Conservation (phyloP, 2,797 vertebrate genomes). For the Fratercula arctica region DNA sequence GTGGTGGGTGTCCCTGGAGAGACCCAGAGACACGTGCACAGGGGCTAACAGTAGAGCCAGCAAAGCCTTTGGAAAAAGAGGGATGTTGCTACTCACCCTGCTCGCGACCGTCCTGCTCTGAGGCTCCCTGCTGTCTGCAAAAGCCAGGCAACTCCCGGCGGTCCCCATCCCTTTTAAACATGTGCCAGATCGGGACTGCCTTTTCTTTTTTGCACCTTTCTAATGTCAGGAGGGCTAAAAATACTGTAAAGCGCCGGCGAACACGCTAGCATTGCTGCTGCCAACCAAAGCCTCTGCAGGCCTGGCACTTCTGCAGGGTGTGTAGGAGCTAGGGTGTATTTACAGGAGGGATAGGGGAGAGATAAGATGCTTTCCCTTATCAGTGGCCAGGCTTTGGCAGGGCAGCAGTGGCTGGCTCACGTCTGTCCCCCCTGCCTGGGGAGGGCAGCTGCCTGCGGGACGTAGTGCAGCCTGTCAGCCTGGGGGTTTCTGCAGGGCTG, state of each 20-base stretch:
- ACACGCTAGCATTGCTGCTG: not conserved
- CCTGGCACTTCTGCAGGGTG: not conserved
- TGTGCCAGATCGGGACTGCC: not conserved
- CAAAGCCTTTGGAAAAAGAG: not conserved
- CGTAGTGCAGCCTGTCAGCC: not conserved
- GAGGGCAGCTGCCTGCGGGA: not conserved
- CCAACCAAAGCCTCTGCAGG: not conserved
- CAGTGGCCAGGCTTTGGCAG: not conserved
- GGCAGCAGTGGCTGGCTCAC: fast-evolving
- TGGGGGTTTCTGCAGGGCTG: not conserved
- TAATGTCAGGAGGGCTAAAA: constrained; percentile 28
- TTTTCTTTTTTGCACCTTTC: not conserved
- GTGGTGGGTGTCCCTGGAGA: not conserved
- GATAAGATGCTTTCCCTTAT: not conserved
- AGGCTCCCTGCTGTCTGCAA: not conserved
- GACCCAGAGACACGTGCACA: fast-evolving
- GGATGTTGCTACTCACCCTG: not conserved
- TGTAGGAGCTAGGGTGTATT: not conserved
- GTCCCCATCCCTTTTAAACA: not conserved
- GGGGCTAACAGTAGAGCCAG: not conserved
- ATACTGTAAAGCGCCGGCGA: not conserved
- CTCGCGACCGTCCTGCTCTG: not conserved
- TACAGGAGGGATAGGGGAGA: not conserved
- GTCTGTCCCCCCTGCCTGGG: not conserved
- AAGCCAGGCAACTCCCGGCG: not conserved